Evolutionary conservation across 2,888 invertebrate species (phyloP), one percentile per base, ranked within the genome.

Genomic region (Amblyteles armatorius): DNA sequence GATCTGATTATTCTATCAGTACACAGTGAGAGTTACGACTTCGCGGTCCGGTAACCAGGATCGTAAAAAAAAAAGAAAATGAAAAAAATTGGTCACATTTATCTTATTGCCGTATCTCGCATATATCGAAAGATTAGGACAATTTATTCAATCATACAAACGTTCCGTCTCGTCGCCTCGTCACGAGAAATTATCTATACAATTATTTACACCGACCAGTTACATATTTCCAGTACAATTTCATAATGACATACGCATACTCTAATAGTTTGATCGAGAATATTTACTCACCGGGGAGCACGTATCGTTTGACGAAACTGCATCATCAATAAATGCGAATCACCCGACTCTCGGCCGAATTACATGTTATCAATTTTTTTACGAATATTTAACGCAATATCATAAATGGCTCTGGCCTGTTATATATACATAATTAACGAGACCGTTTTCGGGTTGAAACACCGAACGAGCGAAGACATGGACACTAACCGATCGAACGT

Each of bases 171-270:
- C 82, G 63, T 84, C 52, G 4, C 52, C 50, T 79, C 73, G 63
- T 82, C 79, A 74, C 82, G 79, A 79, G 50, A 87, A 83, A 86
- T 90, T 80, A 88, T 88, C 91, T 93, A 92, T 92, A 93, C 92
- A 92, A 90, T 89, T 93, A 92, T 92, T 88, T 92, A 92, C 92
- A 92, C 86, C 82, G 83, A 79, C 72, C 84, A 48, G 82, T 29
- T 77, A 77, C 60, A 81, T 78, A 68, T 73, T 79, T 50, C 57
- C 44, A 55, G 33, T 44, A 44, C 22, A 57, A 73, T 60, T 36
- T 73, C 65, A 55, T 29, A 69, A 19, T 80, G 48, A 48, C n/a
- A 63, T 65, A 22, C 16, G n/a, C 22, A 72, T 60, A 26, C 44
- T 80, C 50, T 57, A 78, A 48, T 78, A 73, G 16, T 29, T 60